These are phyloP conservation scores for Hystrix cristata DNA, from an alignment of 2,113 vertebrate species.

Conservation along the genomic window DNA sequence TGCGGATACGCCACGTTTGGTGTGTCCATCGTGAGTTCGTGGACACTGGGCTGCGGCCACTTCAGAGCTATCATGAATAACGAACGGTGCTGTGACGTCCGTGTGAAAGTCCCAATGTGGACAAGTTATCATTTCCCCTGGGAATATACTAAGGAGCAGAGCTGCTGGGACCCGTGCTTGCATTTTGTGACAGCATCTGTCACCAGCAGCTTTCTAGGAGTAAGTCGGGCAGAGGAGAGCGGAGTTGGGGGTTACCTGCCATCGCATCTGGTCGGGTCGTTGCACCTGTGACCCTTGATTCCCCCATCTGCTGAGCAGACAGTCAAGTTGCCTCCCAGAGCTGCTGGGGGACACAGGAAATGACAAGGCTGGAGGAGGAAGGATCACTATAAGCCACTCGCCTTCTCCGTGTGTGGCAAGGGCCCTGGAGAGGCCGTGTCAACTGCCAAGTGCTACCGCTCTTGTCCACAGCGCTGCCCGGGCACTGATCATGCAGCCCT, in stretches of 20 bases:
- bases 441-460: not conserved
- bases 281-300: not conserved
- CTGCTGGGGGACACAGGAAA: not conserved
- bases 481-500: not conserved
- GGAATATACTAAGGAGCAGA: accelerated
- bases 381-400: not conserved
- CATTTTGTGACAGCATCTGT: not conserved
- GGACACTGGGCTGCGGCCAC: not conserved
- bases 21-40: not conserved
- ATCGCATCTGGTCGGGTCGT: not conserved
- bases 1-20: not conserved
- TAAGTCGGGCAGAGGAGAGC: too few species aligned
- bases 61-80: too few species aligned
- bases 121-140: not conserved
- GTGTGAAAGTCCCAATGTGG: not conserved
- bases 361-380: not conserved
- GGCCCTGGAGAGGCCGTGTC: not conserved
- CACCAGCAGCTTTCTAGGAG: not conserved
- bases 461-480: not conserved
- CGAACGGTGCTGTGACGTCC: accelerated
- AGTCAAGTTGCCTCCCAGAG: not conserved
- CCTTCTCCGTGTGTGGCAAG: not conserved
- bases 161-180: not conserved
- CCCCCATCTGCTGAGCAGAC: not conserved
- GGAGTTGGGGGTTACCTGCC: not conserved